A percentile compares a stretch with the other conserved stretches of the same genome.
Conservation (phyloP, 1,140 invertebrate species). For the Drosophila saltans region DNA sequence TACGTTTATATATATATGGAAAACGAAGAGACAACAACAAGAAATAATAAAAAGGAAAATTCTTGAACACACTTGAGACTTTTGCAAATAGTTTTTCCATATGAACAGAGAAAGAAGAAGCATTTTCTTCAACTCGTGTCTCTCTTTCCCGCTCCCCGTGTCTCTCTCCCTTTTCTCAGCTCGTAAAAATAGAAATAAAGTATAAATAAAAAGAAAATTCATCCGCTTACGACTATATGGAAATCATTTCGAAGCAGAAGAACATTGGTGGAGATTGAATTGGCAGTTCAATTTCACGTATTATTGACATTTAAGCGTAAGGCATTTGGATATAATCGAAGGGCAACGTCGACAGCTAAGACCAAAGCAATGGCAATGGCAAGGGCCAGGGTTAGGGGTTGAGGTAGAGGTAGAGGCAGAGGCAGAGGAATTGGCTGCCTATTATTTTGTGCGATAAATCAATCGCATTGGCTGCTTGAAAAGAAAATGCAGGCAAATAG, state of each 20-base stretch:
- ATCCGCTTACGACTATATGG: constrained; percentile 59
- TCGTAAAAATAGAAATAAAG: constrained; percentile 60
- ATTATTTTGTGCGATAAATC: constrained; percentile 73
- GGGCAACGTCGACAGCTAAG: constrained; percentile 8
- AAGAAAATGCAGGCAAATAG: constrained; percentile 55
- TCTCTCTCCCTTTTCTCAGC: background rate
- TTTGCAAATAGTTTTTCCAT: constrained; percentile 76
- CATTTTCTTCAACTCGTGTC: background rate
- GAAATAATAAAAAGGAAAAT: background rate
- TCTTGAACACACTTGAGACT: constrained; percentile 72
- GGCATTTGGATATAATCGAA: constrained; percentile 65
- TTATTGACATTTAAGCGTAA: constrained; percentile 77
- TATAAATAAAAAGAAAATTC: constrained; percentile 71
- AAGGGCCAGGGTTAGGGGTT: background rate
- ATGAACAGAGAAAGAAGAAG: constrained; percentile 55
- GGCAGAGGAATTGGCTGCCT: constrained; percentile 62
- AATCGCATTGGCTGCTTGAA: constrained; percentile 52
- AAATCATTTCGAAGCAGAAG: constrained; percentile 59
- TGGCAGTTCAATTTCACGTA: constrained; percentile 81
- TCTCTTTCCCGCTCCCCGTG: background rate
- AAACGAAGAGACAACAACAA: background rate
- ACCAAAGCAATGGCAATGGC: constrained; percentile 1
- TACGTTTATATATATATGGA: too few relatives aligned
- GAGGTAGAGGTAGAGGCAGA: background rate
- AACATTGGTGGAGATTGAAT: constrained; percentile 68